These are phyloP conservation scores for Conger conger DNA, from an alignment of 2,113 vertebrate genomes.

Conservation along the genomic window DNA sequence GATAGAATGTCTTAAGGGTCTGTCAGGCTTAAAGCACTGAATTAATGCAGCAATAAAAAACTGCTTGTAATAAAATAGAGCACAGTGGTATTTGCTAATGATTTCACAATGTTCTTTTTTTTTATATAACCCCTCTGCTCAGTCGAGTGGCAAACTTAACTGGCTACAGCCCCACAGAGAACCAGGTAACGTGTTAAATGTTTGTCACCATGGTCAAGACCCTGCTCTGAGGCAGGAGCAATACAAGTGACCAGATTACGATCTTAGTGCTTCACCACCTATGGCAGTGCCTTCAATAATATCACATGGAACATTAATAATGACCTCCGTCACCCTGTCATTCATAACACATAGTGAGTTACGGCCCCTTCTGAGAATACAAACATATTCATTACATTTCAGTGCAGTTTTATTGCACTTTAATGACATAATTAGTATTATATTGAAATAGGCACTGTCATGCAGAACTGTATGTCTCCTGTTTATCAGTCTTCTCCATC, in stretches of 20 bases:
- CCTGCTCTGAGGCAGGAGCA: neutral
- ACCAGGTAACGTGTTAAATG: neutral
- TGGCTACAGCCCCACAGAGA: neutral
- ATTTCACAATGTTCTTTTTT: constrained; percentile 13
- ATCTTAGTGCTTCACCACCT: constrained; percentile 2
- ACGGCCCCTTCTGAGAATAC: constrained; percentile 15
- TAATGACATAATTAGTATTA: constrained; percentile 5
- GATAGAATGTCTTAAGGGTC: neutral
- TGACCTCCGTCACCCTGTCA: constrained; percentile 9
- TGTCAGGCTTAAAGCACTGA: constrained; percentile 24
- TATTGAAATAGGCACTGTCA: neutral
- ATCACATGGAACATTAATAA: constrained; percentile 18
- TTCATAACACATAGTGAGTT: constrained; percentile 35
- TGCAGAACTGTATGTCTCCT: neutral
- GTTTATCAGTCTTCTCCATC: no score
- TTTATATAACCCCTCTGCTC: neutral
- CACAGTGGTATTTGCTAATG: constrained; percentile 22
- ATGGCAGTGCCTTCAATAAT: constrained; percentile 3
- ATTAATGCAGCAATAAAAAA: constrained; percentile 19
- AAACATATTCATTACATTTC: neutral
- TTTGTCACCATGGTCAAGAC: neutral
- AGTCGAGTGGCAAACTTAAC: constrained; percentile 2
- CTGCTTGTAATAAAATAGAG: constrained; percentile 17
- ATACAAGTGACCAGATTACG: neutral
- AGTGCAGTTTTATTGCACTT: neutral